These are phyloP conservation scores for Drosophila mimica DNA, from an alignment of 2,888 invertebrate genomes.

Conservation along the genomic window DNA sequence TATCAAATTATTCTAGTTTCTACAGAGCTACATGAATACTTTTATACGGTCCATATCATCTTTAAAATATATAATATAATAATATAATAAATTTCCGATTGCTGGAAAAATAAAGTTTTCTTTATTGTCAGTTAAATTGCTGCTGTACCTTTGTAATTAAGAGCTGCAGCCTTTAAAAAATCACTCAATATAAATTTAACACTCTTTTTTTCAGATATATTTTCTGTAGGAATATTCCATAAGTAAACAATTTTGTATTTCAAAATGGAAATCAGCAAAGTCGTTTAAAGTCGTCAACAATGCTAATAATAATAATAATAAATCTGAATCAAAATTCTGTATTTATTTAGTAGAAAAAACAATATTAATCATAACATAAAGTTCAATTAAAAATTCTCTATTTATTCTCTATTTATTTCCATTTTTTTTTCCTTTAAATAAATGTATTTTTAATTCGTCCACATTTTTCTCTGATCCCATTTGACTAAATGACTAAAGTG, in stretches of 20 bases:
- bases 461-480: not conserved
- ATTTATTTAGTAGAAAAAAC: not conserved
- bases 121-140: not conserved
- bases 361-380: not conserved
- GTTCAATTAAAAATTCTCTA: rapidly evolving
- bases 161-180: not conserved
- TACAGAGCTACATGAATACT: not conserved
- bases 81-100: not conserved
- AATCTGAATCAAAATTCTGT: not conserved
- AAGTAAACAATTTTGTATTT: too few species aligned
- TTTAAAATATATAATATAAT: not conserved
- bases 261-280: not conserved
- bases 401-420: not conserved
- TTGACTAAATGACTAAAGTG: not conserved
- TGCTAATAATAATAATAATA: not conserved
- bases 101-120: not conserved
- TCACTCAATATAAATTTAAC: not conserved
- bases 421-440: not conserved
- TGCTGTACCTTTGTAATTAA: too few species aligned
- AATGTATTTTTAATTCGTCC: not conserved
- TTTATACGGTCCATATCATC: not conserved
- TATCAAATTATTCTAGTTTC: not conserved
- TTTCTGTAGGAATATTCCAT: not conserved
- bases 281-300: not conserved
- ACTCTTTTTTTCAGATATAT: not conserved